phyloP scores from a whole-genome alignment of 2,888 invertebrate genomes.

The Tipula helvola region DNA sequence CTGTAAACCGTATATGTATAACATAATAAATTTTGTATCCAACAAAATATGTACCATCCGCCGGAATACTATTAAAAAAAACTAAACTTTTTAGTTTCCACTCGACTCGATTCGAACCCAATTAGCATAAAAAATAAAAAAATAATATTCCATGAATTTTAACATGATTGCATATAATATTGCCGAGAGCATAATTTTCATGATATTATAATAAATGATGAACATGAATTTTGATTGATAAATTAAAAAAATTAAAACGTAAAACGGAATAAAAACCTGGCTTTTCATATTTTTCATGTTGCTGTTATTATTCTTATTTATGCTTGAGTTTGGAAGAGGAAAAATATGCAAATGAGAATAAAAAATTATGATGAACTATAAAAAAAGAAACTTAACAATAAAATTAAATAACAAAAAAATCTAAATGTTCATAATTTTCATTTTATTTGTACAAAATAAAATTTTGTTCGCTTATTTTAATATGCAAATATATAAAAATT shows the following conservation, averaged over 20 bases:
- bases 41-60: background rate
- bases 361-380: background rate
- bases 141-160: background rate
- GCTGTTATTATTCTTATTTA: background rate
- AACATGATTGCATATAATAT: background rate
- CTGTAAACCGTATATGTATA: too few relatives aligned
- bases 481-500: background rate
- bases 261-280: background rate
- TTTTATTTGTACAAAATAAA: background rate
- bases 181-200: background rate
- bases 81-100: background rate
- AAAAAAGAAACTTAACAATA: background rate
- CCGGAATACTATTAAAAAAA: background rate
- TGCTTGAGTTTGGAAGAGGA: background rate
- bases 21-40: background rate
- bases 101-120: background rate
- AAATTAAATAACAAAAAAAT: background rate
- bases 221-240: background rate
- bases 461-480: background rate
- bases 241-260: background rate
- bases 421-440: background rate
- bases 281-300: background rate
- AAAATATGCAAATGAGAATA: background rate
- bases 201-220: background rate
- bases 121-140: background rate